A percentile compares a stretch with the other conserved stretches of the same genome.
Evolutionary conservation across 2,113 vertebrate species (phyloP).

Genomic region (Alligator mississippiensis): DNA sequence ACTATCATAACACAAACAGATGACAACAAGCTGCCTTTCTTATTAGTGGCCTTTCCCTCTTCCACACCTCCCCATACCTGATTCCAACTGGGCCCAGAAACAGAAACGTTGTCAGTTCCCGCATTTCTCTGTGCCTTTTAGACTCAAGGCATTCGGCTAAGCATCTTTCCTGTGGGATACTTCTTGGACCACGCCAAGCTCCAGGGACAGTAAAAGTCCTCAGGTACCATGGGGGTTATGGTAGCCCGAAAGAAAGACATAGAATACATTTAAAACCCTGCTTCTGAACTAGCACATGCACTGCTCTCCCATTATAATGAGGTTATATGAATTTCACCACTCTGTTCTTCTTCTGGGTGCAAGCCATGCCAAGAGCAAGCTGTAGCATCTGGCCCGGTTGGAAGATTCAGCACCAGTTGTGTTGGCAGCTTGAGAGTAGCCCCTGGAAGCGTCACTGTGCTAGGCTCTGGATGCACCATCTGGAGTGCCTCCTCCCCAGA

Average conservation of each 20-base stretch:
- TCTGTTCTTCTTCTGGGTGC: background rate
- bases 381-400: background rate
- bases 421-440: background rate
- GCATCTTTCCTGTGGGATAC: background rate
- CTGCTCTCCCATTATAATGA: background rate
- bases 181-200: background rate
- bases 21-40: background rate
- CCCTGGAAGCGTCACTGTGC: background rate
- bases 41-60: background rate
- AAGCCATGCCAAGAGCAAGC: background rate
- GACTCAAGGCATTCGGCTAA: background rate
- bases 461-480: background rate
- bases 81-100: background rate
- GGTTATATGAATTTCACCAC: background rate
- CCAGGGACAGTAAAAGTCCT: background rate
- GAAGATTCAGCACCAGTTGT: background rate
- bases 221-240: background rate
- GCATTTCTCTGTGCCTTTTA: background rate
- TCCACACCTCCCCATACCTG: accelerated
- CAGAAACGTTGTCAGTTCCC: background rate
- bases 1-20: background rate
- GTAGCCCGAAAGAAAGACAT: background rate
- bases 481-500: background rate
- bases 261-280: accelerated
- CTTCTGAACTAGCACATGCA: background rate